Evolutionary conservation across 2,888 invertebrate species (phyloP), one percentile per base, ranked within the genome.

Genomic region (Cotesia congregata): DNA sequence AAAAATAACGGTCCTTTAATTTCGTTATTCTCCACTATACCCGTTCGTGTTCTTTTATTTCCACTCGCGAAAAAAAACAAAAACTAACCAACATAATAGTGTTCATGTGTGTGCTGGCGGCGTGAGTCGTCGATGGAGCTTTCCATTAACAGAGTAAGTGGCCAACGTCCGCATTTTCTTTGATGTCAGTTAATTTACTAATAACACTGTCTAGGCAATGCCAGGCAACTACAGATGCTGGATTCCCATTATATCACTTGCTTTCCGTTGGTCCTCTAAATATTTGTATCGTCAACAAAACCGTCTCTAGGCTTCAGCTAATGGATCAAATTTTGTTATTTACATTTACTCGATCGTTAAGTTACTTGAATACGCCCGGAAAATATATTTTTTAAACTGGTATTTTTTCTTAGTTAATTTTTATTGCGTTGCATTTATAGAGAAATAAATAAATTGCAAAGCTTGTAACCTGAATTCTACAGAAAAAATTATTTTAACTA

Each of bases 101-200:
- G 9, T 65, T 7, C 20, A 17, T 65, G 5, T 65, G 17, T 65
- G 65, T 5, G 6, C 30, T n/a, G 39, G 7, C 38, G 50, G 9
- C 30, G 6, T 65, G 64, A 67, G 61, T 75, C 77, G 75, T 69
- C 79, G 77, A 77, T 78, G 79, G 74, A 75, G 82, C 81, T 82
- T 83, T 85, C 82, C 84, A 81, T 86, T 85, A 87, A 84, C 82
- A 81, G 85, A 86, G 86, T 87, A 85, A 87, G 87, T 87, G 88
- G 87, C 86, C 87, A 84, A 80, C 83, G 85, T 83, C 80, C 83
- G 84, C 84, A 83, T 86, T 88, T 89, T 89, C 89, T 89, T 89
- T 89, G 89, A 89, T 89, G 88, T 89, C 86, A 85, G 88, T 89
- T 89, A 89, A 89, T 89, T 89, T 89, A 86, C 89, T 89, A 89